Evolutionary conservation across 2,797 vertebrate genomes (phyloP), one percentile per base, ranked within the genome.

Genomic region (Sylvilagus floridanus): DNA sequence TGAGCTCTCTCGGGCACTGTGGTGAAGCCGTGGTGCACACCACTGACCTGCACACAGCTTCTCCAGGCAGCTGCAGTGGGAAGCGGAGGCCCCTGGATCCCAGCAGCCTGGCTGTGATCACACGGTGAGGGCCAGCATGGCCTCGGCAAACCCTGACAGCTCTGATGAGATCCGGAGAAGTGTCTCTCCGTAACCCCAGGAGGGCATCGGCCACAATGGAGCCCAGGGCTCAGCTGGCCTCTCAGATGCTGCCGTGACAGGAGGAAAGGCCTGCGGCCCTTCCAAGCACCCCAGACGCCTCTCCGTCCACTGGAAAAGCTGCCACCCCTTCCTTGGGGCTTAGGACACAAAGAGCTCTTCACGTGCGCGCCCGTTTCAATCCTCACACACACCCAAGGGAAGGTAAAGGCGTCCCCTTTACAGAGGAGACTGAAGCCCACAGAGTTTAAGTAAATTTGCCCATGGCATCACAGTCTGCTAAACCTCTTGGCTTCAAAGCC

Each of bases 111-210:
- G 85, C 63, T 22, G 7, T 14, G 37, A 66, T 5, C 47, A 37
- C 28, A 77, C 84, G 42, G 85, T 16, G n/a, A 91, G 57, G 92
- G 75, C 95, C 90, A 90, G 72, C 12, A 7, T 78, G 87, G 94
- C 75, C 57, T 81, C 32, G 32, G 35, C 69, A 79, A 90, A 92
- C 77, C 42, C 73, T 57, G 47, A 81, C 6, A 8, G 28, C 22
- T 0, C 82, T 96, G 72, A 94, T 93, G 82, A 91, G 91, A 68
- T 24, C 5, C 91, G 94, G 84, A 73, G 47, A 88, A 93, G 52
- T 4, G 35, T 7, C 68, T 72, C 72, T 81, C 65, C 19, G 54
- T 16, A 50, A 66, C 85, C 82, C 75, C 8, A 0, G 86, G 69
- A 42, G 73, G 42, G 9, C 4, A n/a, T 30, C 63, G 54, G 92